phyloP scores from a whole-genome alignment of 2,797 vertebrate species.

The Parambassis ranga region DNA sequence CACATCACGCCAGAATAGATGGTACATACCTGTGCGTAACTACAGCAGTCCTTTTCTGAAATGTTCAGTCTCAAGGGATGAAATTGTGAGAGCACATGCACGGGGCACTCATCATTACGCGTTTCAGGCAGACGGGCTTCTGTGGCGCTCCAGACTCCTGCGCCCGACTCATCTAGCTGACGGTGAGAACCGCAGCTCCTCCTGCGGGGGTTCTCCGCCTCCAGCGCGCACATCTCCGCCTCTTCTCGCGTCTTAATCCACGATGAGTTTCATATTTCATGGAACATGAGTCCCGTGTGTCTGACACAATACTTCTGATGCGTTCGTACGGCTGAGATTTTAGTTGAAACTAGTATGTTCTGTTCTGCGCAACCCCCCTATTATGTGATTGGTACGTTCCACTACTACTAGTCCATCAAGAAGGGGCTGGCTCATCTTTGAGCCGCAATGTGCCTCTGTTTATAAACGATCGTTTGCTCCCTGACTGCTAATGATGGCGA shows the following conservation, averaged over 20 bases:
- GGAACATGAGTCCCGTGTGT: fast-evolving
- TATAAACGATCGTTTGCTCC: slow-evolving; percentile 38
- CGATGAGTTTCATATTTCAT: fast-evolving
- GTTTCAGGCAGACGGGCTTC: background rate
- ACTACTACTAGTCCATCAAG: slow-evolving; percentile 46
- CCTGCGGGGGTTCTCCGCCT: background rate
- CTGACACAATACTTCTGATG: fast-evolving
- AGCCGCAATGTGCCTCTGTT: slow-evolving; percentile 65
- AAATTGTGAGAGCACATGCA: slow-evolving; percentile 79
- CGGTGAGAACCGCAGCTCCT: background rate
- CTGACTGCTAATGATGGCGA: too few relatives aligned
- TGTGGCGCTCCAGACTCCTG: background rate
- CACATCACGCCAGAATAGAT: background rate
- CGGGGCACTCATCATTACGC: slow-evolving; percentile 70
- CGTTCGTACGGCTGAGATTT: fast-evolving
- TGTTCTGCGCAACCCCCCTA: fast-evolving
- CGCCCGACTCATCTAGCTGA: background rate
- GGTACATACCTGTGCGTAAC: slow-evolving; percentile 49
- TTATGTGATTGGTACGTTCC: slow-evolving; percentile 45
- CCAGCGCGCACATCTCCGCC: fast-evolving
- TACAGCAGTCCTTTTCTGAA: slow-evolving; percentile 11
- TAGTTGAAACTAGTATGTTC: background rate
- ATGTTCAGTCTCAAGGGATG: slow-evolving; percentile 69
- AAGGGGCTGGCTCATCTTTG: background rate
- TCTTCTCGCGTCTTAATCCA: fast-evolving